Evolutionary conservation across 2,797 vertebrate genomes (phyloP), one percentile per base, ranked within the genome.

Genomic region (Meriones psammophilus): DNA sequence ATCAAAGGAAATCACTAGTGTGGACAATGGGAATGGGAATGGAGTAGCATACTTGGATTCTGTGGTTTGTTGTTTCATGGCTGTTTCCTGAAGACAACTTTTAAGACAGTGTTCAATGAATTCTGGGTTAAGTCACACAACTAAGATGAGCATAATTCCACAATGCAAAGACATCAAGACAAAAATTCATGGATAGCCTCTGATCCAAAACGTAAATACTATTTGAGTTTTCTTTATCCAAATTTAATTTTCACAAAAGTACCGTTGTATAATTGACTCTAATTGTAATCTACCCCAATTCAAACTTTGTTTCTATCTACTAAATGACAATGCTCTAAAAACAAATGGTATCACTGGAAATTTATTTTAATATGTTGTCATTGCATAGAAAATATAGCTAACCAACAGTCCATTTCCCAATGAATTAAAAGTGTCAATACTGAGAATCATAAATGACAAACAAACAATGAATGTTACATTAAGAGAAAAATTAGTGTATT

Each of bases 181-280:
- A 42, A 64, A 13, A 88, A 84, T n/a, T 62, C 39, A 30, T 30
- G 56, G 24, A 62, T 79, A 33, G 42, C 18, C 15, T 94, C 18
- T 76, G 1, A 46, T 85, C 18, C 1, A 50, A 88, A 92, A 36
- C 22, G 15, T 62, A 71, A 96, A 71, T 77, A 2, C 6, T 68
- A 2, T 86, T 68, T 92, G 0, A 42, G 62, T 91, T 30, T 77
- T 42, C 2, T 54, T 91, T 68, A 83, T 81, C 74, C 56, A 87
- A 93, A 80, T 92, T 91, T 88, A 83, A 78, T 95, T 92, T 95
- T 73, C 17, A 94, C 56, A 74, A 73, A 50, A 26, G 36, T 66
- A 84, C 56, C 54, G 26, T 73, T 78, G 12, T 50, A 56, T 36
- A 73, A 83, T 54, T 46, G 7, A 95, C 95, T 88, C 83, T 71